Base-by-base conservation (phyloP, 2,797 vertebrate species). In the Molossus molossus region DNA sequence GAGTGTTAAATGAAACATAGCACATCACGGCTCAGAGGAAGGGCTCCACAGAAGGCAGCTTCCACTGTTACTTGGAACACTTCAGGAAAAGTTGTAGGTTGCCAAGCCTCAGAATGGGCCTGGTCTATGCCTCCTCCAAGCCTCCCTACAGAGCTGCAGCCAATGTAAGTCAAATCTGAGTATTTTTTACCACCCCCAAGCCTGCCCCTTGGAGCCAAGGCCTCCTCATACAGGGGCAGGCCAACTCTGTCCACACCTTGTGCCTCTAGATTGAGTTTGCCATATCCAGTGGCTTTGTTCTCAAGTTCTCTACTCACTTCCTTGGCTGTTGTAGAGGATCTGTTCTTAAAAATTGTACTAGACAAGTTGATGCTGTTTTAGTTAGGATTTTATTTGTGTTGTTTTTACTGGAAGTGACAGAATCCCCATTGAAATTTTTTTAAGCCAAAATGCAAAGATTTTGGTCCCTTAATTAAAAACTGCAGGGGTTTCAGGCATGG, bases 301-400 rank as follows among this genome's bases (percentile, higher is more conserved):
- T 87, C 14, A 94, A 82, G 48, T 65, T 58, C 55, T 89, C 65
- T 85, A 20, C 57, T n/a, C 76, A 65, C 57, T 70, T 25, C 70
- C 12, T 76, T 91, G 91, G 58, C 62, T 89, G 13, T 87, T 62
- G 29, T 8, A 64, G 37, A 94, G 33, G 55, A 57, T 85, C 62
- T 69, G 21, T 93, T 33, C 84, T 65, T 95, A 37, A 86, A 95
- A 83, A 91, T 60, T 76, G 53, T 58, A 25, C 29, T 33, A 64
- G 72, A 77, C 10, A 91, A 90, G 65, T 37, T 64, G 58, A 15
- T 58, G 65, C 88, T 95, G 15, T 82, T 95, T 72, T 45, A 69
- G 20, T 90, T 80, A 81, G 73, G 37, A 84, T 89, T 88, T 57
- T 95, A 93, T 90, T 82, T 50, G 23, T 87, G 53, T 87, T 87